phyloP scores from a whole-genome alignment of 92 coral and sea anemone genomes.

The Pocillopora meandrina region DNA sequence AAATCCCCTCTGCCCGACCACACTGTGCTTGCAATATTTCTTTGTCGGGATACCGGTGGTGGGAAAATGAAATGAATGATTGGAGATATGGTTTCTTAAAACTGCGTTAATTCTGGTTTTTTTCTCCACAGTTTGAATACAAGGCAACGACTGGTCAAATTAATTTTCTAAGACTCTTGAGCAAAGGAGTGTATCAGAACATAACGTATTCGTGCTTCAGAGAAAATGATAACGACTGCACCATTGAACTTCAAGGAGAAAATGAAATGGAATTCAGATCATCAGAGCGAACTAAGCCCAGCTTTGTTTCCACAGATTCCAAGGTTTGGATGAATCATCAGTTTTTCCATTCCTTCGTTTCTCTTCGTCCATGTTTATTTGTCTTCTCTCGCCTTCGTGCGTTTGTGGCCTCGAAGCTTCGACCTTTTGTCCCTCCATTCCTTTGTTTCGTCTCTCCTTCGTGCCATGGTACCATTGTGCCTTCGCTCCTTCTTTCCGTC shows the following conservation, averaged over 20 bases:
- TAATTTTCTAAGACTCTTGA: slow-evolving; percentile 36
- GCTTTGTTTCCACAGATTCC: slow-evolving; percentile 3
- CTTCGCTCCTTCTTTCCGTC: neutral
- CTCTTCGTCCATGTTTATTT: neutral
- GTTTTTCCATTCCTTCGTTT: neutral
- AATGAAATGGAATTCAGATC: slow-evolving; percentile 23
- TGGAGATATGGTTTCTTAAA: neutral
- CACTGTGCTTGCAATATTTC: too few relatives aligned
- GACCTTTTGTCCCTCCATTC: neutral
- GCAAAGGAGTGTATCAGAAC: slow-evolving; percentile 25
- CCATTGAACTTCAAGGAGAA: slow-evolving; percentile 31
- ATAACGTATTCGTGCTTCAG: slow-evolving; percentile 34
- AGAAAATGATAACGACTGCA: slow-evolving; percentile 26
- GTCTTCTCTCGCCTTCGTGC: neutral
- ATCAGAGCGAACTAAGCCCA: slow-evolving; percentile 13
- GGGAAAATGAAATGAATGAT: neutral
- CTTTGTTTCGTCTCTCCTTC: neutral
- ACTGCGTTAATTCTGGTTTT: neutral
- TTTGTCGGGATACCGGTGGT: too few relatives aligned
- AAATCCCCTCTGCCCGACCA: too few relatives aligned
- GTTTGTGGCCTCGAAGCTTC: neutral
- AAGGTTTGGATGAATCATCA: neutral
- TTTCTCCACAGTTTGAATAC: slow-evolving; percentile 26
- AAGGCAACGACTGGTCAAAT: slow-evolving; percentile 21
- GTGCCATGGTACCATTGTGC: neutral